A percentile compares a stretch with the other conserved stretches of the same genome.
These are phyloP conservation scores for Lethrus apterus DNA, from an alignment of 1,140 invertebrate genomes.

Conservation along the genomic window DNA sequence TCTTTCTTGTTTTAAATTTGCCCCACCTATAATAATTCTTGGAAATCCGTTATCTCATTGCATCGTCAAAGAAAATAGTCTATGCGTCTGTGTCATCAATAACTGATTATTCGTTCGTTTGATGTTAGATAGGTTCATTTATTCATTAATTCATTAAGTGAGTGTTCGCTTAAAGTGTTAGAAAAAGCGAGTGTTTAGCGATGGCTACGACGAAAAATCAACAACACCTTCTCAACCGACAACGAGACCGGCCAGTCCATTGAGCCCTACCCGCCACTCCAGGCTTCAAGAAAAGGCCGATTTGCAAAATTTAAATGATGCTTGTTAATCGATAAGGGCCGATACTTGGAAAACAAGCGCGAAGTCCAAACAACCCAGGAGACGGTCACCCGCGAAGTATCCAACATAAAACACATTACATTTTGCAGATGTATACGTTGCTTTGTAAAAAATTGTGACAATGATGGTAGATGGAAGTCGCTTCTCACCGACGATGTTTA, in stretches of 20 bases:
- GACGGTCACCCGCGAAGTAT: conserved; percentile 75
- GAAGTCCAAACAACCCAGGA: conserved; percentile 76
- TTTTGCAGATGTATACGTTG: too few species aligned
- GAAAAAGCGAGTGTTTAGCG: too few species aligned
- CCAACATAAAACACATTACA: conserved; percentile 84
- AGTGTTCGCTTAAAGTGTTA: too few species aligned
- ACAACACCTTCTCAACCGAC: conserved; percentile 44
- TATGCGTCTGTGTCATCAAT: conserved; percentile 16
- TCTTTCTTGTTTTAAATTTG: conserved; percentile 10
- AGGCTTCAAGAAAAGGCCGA: conserved; percentile 91
- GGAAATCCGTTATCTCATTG: conserved; percentile 9
- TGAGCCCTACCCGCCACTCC: conserved; percentile 83
- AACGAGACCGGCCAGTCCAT: conserved; percentile 62
- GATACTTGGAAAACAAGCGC: conserved; percentile 81
- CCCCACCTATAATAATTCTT: conserved; percentile 14
- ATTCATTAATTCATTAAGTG: too few species aligned
- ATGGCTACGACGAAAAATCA: conserved; percentile 43
- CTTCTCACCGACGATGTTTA: too few species aligned
- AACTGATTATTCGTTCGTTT: too few species aligned
- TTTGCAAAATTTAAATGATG: conserved; percentile 91
- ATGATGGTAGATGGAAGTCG: too few species aligned
- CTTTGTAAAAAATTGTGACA: too few species aligned
- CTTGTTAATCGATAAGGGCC: conserved; percentile 92
- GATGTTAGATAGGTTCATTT: too few species aligned
- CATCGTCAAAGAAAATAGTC: conserved; percentile 38